A percentile compares a stretch with the other conserved stretches of the same genome.
These are phyloP conservation scores for Orestias chungarensis DNA, from an alignment of 2,797 vertebrate genomes.

Conservation along the genomic window DNA sequence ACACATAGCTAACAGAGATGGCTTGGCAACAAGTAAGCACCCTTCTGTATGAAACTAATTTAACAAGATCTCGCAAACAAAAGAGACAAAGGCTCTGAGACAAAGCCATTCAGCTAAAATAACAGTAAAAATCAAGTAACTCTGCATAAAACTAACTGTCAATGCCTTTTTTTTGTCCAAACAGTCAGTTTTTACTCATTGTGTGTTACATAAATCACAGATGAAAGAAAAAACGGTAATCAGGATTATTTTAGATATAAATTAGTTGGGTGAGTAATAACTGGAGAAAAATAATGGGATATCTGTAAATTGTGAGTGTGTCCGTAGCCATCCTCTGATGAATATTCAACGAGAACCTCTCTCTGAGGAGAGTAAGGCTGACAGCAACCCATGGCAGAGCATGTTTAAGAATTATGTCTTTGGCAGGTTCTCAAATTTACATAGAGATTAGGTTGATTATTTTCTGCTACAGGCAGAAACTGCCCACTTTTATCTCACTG, in stretches of 20 bases:
- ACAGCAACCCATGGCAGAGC: neutral
- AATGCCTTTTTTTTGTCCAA: conserved; percentile 8
- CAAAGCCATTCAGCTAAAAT: conserved; percentile 61
- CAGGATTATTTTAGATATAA: neutral
- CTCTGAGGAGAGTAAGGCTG: neutral
- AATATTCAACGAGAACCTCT: neutral
- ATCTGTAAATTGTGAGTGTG: neutral
- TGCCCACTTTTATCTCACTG: no score
- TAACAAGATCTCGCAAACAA: conserved; percentile 76
- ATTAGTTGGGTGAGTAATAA: neutral
- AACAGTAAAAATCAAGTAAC: conserved; percentile 31
- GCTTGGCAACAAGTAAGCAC: conserved; percentile 69
- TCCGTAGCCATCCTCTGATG: neutral
- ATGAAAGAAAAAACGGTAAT: conserved; percentile 9
- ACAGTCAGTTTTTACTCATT: neutral
- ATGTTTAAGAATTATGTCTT: neutral
- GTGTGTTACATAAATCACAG: conserved; percentile 16
- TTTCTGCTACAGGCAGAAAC: no score
- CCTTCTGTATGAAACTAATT: conserved; percentile 78
- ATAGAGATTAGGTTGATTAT: no score
- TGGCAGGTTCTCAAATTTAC: no score
- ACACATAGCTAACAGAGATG: conserved; percentile 33
- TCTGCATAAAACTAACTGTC: conserved; percentile 26
- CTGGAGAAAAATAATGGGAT: neutral
- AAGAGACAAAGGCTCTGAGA: conserved; percentile 68